phyloP scores from a whole-genome alignment of 2,113 vertebrate species.

The Poeciliopsis prolifica region DNA sequence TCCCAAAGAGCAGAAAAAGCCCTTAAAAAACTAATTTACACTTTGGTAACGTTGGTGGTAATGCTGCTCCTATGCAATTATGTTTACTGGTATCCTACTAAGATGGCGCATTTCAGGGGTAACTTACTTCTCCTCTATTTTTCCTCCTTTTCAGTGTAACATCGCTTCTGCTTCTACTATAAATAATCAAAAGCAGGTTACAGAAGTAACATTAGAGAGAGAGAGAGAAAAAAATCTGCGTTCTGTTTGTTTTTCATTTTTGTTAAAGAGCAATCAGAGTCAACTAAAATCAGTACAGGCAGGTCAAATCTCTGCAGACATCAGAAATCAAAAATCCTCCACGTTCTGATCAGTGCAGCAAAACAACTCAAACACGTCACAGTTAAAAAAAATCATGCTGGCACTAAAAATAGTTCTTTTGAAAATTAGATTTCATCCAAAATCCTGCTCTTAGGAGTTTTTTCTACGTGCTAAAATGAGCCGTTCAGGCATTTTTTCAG shows the following conservation, averaged over 20 bases:
- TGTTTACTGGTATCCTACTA: too few species aligned
- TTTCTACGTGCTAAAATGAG: conserved; percentile 65
- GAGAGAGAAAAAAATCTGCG: too few species aligned
- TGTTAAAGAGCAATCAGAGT: too few species aligned
- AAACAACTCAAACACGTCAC: conserved; percentile 43
- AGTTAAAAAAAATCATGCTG: conserved; percentile 34
- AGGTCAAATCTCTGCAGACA: background rate
- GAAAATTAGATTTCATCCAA: conserved; percentile 28
- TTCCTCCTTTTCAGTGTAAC: background rate
- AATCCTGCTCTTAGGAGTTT: conserved; percentile 30
- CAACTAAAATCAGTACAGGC: too few species aligned
- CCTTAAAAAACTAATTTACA: too few species aligned
- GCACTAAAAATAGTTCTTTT: conserved; percentile 23
- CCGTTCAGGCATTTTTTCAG: conserved; percentile 65
- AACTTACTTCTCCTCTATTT: too few species aligned
- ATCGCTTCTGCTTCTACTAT: background rate
- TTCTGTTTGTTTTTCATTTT: too few species aligned
- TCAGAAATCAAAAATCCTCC: background rate
- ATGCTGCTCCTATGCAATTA: too few species aligned
- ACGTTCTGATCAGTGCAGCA: background rate
- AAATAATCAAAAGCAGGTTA: background rate
- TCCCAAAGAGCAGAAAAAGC: too few species aligned
- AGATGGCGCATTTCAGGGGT: too few species aligned
- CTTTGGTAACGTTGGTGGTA: too few species aligned
- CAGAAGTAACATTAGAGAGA: too few species aligned